Percentiles rank a stretch among this genome's conserved stretches.
Conservation (phyloP, 2,113 vertebrate species). For the Camelus dromedarius region DNA sequence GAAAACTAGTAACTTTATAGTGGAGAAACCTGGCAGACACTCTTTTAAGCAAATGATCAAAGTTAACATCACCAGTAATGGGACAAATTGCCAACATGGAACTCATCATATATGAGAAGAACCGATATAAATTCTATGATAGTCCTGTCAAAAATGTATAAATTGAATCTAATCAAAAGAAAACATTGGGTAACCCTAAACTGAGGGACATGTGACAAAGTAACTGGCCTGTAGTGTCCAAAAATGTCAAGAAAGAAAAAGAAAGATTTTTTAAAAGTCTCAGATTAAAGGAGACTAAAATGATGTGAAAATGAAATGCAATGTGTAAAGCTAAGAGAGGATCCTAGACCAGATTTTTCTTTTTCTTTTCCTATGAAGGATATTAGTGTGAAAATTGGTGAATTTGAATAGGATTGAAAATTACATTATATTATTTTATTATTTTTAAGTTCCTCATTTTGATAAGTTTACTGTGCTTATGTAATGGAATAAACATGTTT, state of each 20-base stretch:
- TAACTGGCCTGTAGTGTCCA: background rate
- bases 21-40: background rate
- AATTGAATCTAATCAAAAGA: slow-evolving; percentile 3
- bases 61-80: background rate
- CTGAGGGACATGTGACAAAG: background rate
- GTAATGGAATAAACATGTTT: background rate
- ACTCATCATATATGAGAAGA: background rate
- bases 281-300: background rate
- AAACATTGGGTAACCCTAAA: background rate
- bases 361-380: background rate
- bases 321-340: background rate
- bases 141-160: background rate
- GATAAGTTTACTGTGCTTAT: background rate
- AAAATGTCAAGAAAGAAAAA: slow-evolving; percentile 19
- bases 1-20: background rate
- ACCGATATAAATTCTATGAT: background rate
- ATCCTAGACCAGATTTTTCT: background rate
- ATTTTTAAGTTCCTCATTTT: slow-evolving; percentile 2
- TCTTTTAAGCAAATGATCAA: slow-evolving; percentile 21
- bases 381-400: background rate
- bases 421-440: background rate
- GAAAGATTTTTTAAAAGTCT: background rate
- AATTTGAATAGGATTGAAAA: background rate
- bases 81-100: background rate
- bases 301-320: background rate